Evolutionary conservation across 2,113 vertebrate genomes (phyloP), one percentile per base, ranked within the genome.

Genomic region (Cranoglanis bouderius): DNA sequence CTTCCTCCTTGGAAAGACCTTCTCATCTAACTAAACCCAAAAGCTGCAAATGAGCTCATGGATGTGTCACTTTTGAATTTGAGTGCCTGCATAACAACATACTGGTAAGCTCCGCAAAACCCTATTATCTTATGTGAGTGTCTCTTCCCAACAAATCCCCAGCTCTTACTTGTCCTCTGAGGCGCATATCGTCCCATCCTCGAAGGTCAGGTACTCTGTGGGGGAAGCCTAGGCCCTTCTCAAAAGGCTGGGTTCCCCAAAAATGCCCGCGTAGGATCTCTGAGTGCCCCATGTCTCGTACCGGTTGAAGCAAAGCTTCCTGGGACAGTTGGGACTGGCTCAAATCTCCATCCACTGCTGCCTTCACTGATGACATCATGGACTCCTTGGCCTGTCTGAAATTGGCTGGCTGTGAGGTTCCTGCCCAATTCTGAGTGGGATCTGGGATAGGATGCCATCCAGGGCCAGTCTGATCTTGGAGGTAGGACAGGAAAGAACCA

Each of bases 181-280:
- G 92, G 46, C 88, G 93, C 57, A 94, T 89, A 1, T 95, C 95
- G 0, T 96, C 96, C 96, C 96, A 96, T 81, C 91, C 91, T 85
- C 93, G 92, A 75, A 96, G 92, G 63, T 96, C 95, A 13, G 95
- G 92, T 35, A 93, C 92, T 84, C 95, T 94, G 90, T 96, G 95
- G 2, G 94, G 95, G 92, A 96, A 96, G 80, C 95, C 95, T 82
- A 96, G 92, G 49, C 95, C 96, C 92, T 96, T 96, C 92, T 96
- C 95, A 86, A 96, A 96, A 0, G 95, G 94, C 89, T 96, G 95
- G 70, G 96, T 95, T 53, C 95, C 95, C 91, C 95, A 93, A 91
- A 95, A 96, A 94, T 96, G 95, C 2, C 95, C 94, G 0, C 94
- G 91, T 80, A 96, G 92, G 89, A 96, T 95, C 91, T 96, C 95